Evolutionary conservation across 2,888 invertebrate genomes (phyloP), one percentile per base, ranked within the genome.

Genomic region (Acholoe squamosa): DNA sequence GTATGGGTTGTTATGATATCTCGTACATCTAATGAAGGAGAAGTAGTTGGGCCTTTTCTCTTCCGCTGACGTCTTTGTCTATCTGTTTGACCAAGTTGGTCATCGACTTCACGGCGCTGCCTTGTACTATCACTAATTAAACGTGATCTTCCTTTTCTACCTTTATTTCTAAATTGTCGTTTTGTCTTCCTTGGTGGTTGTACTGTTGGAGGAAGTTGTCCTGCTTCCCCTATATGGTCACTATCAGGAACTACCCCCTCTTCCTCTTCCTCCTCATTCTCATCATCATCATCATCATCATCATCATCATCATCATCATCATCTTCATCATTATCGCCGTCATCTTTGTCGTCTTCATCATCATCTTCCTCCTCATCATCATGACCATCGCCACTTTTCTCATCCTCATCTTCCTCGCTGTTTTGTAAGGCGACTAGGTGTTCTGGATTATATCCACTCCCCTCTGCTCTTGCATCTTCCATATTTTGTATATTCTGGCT

Each of bases 301-400:
- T 77, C 77, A 31, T 77, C 33, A 14, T 77, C 77, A 7, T 12
- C 77, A 12, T 33, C 28, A 14, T 33, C 33, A 5, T 7, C 33
- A 12, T 77, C 77, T 16, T 89, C 76, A 3, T 34, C 76, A 89
- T 89, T 28, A 12, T 34, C 89, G 12, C 16, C 51, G n/a, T 5
- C 51, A 34, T 51, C 52, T 25, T 51, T 25, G 10, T 34, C 56
- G 34, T 71, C 31, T n/a, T 89, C 89, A 3, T 89, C 61, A 22
- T 33, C 22, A 12, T 34, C 14, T 5, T 54, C 86, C 28, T 16
- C 89, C 16, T 61, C 89, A 56, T 54, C 33, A 14, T 56, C 52
- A 28, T 31, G n/a, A 19, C n/a, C 89, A 7, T 31, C 76, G 0
- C 7, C 89, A 33, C 33, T 51, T 34, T 14, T 31, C 16, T 31